Evolutionary conservation across 2,113 vertebrate species (phyloP).

Genomic region (Passer montanus): DNA sequence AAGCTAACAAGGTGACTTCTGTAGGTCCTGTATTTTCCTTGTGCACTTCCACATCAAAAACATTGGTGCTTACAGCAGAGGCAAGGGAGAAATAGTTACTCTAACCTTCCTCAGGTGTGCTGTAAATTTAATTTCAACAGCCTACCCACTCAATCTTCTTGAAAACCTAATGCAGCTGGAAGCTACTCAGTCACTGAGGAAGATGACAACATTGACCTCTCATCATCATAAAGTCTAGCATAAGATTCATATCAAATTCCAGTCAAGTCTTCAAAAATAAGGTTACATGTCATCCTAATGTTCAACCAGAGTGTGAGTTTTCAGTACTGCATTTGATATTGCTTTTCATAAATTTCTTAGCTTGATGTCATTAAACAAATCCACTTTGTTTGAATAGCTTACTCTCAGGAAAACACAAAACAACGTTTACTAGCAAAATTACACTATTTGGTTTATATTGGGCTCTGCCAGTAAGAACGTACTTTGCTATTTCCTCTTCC

Average conservation of each 20-base stretch:
- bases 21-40: background rate
- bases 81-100: background rate
- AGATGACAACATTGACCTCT: background rate
- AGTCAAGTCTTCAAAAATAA: background rate
- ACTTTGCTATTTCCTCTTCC: background rate
- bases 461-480: background rate
- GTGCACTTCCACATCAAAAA: background rate
- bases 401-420: background rate
- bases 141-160: background rate
- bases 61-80: background rate
- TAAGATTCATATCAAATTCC: background rate
- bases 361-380: background rate
- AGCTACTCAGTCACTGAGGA: background rate
- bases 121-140: background rate
- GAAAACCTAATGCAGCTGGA: background rate
- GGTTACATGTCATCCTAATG: background rate
- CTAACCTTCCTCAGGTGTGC: background rate
- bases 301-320: background rate
- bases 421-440: background rate
- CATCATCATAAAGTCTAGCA: background rate
- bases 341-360: background rate
- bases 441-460: background rate
- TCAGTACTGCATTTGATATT: background rate
- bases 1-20: background rate
- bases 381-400: background rate